Conservation (phyloP, 2,113 vertebrate species). For the Myiagra hebetior region DNA sequence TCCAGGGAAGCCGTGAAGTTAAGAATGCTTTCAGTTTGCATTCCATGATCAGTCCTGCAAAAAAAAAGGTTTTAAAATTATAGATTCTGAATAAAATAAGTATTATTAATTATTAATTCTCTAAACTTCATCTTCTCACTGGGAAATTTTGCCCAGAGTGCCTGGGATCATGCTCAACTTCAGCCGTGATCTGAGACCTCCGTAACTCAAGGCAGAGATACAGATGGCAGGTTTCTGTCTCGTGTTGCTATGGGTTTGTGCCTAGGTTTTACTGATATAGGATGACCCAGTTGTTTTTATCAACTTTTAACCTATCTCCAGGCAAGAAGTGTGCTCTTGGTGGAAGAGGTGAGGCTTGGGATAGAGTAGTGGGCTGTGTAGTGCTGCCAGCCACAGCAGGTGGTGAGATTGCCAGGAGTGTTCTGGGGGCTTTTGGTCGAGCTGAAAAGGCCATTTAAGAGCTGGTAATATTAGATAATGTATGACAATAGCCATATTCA, state of each 20-base stretch:
- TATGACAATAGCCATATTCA: background rate
- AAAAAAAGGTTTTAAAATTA: background rate
- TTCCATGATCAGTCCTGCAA: background rate
- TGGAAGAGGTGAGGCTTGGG: background rate
- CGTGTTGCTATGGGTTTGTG: background rate
- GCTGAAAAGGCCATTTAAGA: background rate
- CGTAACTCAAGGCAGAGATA: background rate
- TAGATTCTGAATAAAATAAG: background rate
- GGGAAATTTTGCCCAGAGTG: background rate
- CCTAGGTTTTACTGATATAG: background rate
- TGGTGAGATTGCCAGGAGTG: background rate
- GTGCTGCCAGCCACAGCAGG: background rate
- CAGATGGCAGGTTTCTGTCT: background rate
- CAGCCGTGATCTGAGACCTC: background rate
- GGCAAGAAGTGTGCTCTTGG: background rate
- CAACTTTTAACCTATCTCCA: background rate
- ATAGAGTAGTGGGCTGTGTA: background rate
- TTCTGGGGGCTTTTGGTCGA: background rate
- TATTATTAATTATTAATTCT: background rate
- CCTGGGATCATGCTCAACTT: background rate
- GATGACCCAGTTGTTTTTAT: background rate
- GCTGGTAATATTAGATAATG: background rate
- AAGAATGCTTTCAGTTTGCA: background rate
- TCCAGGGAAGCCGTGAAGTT: background rate
- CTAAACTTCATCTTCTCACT: background rate